Conservation (phyloP, 2,888 invertebrate species). For the Amiota minor region DNA sequence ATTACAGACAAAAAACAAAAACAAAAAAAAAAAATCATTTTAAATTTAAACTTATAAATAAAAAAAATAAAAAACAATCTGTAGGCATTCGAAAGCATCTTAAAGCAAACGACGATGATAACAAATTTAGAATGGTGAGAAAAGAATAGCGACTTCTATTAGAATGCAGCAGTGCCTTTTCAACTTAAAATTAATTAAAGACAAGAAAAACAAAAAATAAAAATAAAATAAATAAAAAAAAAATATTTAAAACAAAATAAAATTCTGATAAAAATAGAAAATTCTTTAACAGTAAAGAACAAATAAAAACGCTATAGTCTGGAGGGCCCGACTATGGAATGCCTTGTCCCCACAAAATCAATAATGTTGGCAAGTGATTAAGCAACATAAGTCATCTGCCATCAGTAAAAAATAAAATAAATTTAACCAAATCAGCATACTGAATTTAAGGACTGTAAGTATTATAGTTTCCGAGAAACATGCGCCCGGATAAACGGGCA, state of each 20-base stretch:
- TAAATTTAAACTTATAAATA: background rate
- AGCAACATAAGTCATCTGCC: no score
- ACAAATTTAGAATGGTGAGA: background rate
- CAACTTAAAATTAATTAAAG: conserved; percentile 34
- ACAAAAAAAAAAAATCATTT: background rate
- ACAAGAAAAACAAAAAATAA: conserved; percentile 24
- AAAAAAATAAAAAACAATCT: conserved; percentile 16
- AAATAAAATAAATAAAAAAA: background rate
- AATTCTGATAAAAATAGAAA: conserved; percentile 24
- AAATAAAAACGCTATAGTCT: background rate
- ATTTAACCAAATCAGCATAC: no score
- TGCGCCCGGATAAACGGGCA: no score
- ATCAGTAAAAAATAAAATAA: no score
- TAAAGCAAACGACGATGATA: background rate
- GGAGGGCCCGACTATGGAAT: no score
- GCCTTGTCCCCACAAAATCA: no score
- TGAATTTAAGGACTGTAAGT: no score
- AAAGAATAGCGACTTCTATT: conserved; percentile 27
- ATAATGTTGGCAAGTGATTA: no score
- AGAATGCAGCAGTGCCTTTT: conserved; percentile 53
- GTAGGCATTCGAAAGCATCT: conserved; percentile 39
- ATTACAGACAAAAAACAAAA: background rate
- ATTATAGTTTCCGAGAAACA: no score
- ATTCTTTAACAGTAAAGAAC: conserved; percentile 7
- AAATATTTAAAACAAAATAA: conserved; percentile 9